Percentiles rank a stretch among this genome's conserved stretches.
These are phyloP conservation scores for Zenarchopterus dispar DNA, from an alignment of 2,797 vertebrate species.

Conservation along the genomic window DNA sequence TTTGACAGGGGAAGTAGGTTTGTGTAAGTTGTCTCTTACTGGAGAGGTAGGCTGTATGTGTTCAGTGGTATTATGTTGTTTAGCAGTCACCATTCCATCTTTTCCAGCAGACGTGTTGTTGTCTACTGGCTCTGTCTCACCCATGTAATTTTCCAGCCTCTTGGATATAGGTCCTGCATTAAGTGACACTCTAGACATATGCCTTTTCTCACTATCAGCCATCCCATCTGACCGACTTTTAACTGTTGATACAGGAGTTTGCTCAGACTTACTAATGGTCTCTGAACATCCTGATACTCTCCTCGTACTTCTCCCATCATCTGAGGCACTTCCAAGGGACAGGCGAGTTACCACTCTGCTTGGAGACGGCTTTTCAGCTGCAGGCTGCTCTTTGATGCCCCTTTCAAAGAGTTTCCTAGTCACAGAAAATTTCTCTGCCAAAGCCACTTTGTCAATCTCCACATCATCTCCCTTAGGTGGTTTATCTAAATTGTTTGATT, in stretches of 20 bases:
- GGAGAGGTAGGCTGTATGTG: slow-evolving; percentile 60
- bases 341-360: slow-evolving; percentile 74
- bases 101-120: slow-evolving; percentile 68
- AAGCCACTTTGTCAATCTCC: slow-evolving; percentile 90
- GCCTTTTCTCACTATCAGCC: slow-evolving; percentile 67
- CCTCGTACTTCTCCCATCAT: slow-evolving; percentile 82
- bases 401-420: slow-evolving; percentile 94
- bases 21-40: slow-evolving; percentile 55
- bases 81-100: slow-evolving; percentile 53
- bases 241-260: slow-evolving; percentile 44
- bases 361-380: slow-evolving; percentile 80
- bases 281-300: slow-evolving; percentile 80
- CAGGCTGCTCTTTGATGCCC: slow-evolving; percentile 85
- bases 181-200: slow-evolving; percentile 64
- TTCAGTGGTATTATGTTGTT: slow-evolving; percentile 59
- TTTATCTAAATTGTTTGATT: slow-evolving; percentile 78
- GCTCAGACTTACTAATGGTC: slow-evolving; percentile 75
- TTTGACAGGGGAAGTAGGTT: slow-evolving; percentile 52
- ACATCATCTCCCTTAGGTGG: slow-evolving; percentile 85
- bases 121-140: slow-evolving; percentile 85
- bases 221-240: slow-evolving; percentile 68
- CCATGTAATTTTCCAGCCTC: slow-evolving; percentile 87
- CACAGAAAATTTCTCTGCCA: slow-evolving; percentile 94
- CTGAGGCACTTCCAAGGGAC: slow-evolving; percentile 77
- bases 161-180: slow-evolving; percentile 93